A percentile compares a stretch with the other conserved stretches of the same genome.
Conservation (phyloP, 2,113 vertebrate species). For the Alaudala cheleensis region DNA sequence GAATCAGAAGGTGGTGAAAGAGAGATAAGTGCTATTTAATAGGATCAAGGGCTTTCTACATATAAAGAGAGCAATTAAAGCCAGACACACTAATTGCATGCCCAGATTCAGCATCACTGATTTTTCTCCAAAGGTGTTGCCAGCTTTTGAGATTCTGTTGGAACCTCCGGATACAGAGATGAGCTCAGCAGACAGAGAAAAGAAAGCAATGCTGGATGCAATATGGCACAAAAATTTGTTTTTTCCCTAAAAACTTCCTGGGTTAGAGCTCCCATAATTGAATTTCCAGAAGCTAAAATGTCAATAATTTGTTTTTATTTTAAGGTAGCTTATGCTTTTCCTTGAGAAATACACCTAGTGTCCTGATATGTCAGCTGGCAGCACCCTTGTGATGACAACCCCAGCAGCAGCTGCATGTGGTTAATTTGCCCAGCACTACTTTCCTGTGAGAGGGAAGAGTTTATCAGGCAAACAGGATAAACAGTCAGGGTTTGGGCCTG, state of each 20-base stretch:
- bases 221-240: neutral
- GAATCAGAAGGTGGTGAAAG: neutral
- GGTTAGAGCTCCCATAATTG: neutral
- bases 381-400: neutral
- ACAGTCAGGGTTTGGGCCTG: rapidly evolving
- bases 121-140: neutral
- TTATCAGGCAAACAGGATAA: rapidly evolving
- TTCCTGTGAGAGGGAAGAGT: neutral
- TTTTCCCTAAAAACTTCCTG: neutral
- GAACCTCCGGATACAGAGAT: neutral
- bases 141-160: neutral
- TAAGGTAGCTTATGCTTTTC: neutral
- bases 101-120: neutral
- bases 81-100: neutral
- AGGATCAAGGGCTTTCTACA: neutral
- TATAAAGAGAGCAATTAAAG: neutral
- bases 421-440: neutral
- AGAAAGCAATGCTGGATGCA: neutral
- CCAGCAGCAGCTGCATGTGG: neutral
- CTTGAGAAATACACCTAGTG: neutral
- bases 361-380: neutral
- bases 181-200: neutral
- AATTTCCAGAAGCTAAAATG: neutral
- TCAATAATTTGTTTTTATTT: neutral
- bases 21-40: neutral